Percentiles rank a stretch among this genome's conserved stretches.
Evolutionary conservation across 2,797 vertebrate genomes (phyloP).

Genomic region (Pseudochirops corinnae): DNA sequence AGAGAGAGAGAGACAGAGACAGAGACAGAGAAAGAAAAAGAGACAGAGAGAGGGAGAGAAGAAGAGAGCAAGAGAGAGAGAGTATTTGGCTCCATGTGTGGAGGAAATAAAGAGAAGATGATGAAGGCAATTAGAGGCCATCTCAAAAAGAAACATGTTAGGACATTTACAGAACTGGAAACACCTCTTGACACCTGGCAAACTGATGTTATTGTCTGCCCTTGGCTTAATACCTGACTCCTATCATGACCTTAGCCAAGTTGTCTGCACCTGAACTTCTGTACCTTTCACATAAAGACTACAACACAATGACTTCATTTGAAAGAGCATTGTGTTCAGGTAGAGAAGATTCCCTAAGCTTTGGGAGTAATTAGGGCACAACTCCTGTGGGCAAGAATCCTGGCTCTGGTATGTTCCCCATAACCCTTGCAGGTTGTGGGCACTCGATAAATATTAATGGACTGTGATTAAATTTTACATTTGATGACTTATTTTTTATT

Average conservation of each 20-base stretch:
- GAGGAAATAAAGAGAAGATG: neutral
- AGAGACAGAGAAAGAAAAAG: too few relatives aligned
- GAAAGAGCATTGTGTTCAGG: neutral
- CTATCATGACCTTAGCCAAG: neutral
- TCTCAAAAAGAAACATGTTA: neutral
- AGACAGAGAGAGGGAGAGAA: too few relatives aligned
- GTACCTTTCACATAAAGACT: neutral
- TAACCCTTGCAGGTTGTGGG: neutral
- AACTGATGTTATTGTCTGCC: neutral
- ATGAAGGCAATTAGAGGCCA: neutral
- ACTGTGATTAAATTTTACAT: constrained; percentile 17
- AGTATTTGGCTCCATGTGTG: neutral
- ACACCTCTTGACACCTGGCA: neutral
- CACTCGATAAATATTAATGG: constrained; percentile 40
- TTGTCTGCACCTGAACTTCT: neutral
- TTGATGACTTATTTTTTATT: constrained; percentile 41
- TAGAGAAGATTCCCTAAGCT: constrained; percentile 2
- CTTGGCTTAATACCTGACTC: neutral
- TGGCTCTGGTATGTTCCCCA: constrained; percentile 22
- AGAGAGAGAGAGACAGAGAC: too few relatives aligned
- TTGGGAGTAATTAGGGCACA: constrained; percentile 29
- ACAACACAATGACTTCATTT: neutral
- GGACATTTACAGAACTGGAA: neutral
- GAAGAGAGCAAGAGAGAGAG: too few relatives aligned
- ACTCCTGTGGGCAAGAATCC: constrained; percentile 42